Evolutionary conservation across 1,140 invertebrate genomes (phyloP), one percentile per base, ranked within the genome.

Genomic region (Phymorhynchus buccinoides): DNA sequence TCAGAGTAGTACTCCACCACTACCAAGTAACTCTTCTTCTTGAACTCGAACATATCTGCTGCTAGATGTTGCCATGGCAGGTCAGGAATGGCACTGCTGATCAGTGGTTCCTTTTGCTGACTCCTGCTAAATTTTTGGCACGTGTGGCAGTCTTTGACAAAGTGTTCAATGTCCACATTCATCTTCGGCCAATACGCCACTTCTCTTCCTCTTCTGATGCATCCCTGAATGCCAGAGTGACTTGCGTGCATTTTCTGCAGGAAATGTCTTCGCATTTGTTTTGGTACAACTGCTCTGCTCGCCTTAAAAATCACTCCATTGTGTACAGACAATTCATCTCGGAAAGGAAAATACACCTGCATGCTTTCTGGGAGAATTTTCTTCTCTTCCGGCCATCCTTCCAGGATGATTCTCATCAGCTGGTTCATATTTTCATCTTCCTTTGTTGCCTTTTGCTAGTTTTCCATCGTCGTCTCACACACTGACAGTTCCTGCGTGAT

Each of bases 221-320:
- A 73, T 12, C 27, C n/a, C 18, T 86, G 66, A 32, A 62, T 62
- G 22, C 68, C 85, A 6, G 83, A 16, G 78, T 86, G 80, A 35
- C 37, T 27, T 73, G 71, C 18, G 52, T 86, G 71, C 27, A 86
- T 37, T 62, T 37, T 62, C 0, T 35, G 27, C 27, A 80, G 27
- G 35, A 83, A 73, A 30, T 83, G 62, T 4, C 18, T 32, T 1
- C 80, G 9, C 56, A 71, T 16, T 30, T 44, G 7, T n/a, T 27
- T 2, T 68, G 79, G 84, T n/a, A 82, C 62, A 44, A 85, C 27
- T 4, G 82, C 56, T 52, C 27, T 79, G 39, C 84, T n/a, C n/a
- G n/a, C n/a, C 71, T 82, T 85, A 12, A 71, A 35, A 30, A 85
- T 71, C 7, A 82, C 6, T 14, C 68, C 80, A 41, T 85, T 75